Evolutionary conservation across 1,140 invertebrate genomes (phyloP).

Genomic region (Cepaea nemoralis): DNA sequence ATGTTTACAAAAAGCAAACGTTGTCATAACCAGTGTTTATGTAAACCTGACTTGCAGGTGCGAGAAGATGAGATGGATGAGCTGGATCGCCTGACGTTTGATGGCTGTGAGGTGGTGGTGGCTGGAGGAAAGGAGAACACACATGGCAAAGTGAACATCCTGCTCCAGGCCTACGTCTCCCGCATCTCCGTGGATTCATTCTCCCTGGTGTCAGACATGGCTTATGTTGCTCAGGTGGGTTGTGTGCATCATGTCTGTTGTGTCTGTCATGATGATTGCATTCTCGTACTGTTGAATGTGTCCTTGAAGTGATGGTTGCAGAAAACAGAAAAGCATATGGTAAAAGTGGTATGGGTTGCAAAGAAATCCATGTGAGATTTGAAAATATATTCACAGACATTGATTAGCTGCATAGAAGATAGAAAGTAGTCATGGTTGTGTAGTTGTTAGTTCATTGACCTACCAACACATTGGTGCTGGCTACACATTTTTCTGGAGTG

Average conservation of each 20-base stretch:
- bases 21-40: no score
- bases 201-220: conserved; percentile 92
- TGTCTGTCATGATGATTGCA: neutral
- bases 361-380: no score
- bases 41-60: conserved; percentile 75
- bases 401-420: no score
- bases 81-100: conserved; percentile 81
- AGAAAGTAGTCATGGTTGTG: no score
- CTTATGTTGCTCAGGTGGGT: conserved; percentile 90
- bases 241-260: neutral
- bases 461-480: no score
- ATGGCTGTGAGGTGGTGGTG: conserved; percentile 83
- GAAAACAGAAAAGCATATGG: no score
- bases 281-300: neutral
- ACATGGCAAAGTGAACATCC: conserved; percentile 94
- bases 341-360: no score
- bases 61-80: conserved; percentile 95
- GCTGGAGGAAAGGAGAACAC: conserved; percentile 86
- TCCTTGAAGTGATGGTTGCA: neutral
- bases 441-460: no score
- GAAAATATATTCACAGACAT: no score
- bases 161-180: conserved; percentile 93
- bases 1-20: no score
- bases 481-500: no score
- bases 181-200: conserved; percentile 84